Conservation (phyloP, 2,797 vertebrate species). For the Myoxocephalus aenaeus region DNA sequence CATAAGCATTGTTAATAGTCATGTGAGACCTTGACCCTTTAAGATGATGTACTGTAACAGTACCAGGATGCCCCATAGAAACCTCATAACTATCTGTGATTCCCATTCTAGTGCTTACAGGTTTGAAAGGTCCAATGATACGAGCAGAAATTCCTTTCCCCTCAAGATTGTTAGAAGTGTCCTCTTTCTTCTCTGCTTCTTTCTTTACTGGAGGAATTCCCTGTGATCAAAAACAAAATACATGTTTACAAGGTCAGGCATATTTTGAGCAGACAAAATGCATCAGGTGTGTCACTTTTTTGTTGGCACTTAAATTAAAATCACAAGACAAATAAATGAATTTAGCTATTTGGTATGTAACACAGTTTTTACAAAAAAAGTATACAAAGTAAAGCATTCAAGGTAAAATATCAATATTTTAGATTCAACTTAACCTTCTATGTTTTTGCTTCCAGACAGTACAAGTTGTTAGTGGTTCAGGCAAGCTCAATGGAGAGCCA, state of each 20-base stretch:
- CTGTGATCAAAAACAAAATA: conserved; percentile 54
- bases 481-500: neutral
- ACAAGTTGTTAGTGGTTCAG: neutral
- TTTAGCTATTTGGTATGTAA: neutral
- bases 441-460: neutral
- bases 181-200: conserved; percentile 90
- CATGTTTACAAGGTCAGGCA: neutral
- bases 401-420: neutral
- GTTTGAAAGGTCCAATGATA: conserved; percentile 95
- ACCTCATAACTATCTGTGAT: neutral
- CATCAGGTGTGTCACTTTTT: neutral
- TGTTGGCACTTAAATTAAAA: neutral
- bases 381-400: neutral
- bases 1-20: conserved; percentile 5
- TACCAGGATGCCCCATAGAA: too few relatives aligned
- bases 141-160: conserved; percentile 95
- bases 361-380: neutral
- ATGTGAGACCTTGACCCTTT: conserved; percentile 12
- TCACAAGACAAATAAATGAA: neutral
- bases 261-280: neutral
- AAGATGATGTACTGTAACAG: too few relatives aligned
- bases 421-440: neutral
- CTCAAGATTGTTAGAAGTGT: conserved; percentile 80
- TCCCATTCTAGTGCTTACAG: conserved; percentile 81
- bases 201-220: conserved; percentile 88